Evolutionary conservation across 37 sponge, comb jelly and placozoan genomes (phyloP), one percentile per base, ranked within the genome.

Genomic region (Tethya wilhelma): DNA sequence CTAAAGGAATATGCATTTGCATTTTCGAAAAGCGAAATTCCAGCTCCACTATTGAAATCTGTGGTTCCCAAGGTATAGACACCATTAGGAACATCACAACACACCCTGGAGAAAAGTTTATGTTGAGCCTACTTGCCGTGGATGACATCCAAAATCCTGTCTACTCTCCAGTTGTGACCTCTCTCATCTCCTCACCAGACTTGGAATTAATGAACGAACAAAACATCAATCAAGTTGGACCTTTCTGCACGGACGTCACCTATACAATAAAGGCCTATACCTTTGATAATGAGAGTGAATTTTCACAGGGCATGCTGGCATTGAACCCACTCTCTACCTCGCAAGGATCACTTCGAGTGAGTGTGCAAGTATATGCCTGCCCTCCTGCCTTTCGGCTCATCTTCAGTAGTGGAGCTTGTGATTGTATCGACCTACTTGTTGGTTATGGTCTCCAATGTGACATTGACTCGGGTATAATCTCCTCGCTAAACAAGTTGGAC

Each of bases 21-120:
- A n/a, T n/a, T n/a, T n/a, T n/a, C n/a, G n/a, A n/a, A n/a, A n/a
- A n/a, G n/a, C n/a, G n/a, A n/a, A n/a, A n/a, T n/a, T n/a, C n/a
- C n/a, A n/a, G n/a, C n/a, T n/a, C n/a, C n/a, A n/a, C n/a, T n/a
- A n/a, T n/a, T n/a, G n/a, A n/a, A n/a, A n/a, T n/a, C n/a, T n/a
- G n/a, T n/a, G n/a, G n/a, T n/a, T n/a, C n/a, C n/a, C n/a, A n/a
- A n/a, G n/a, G n/a, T n/a, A n/a, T n/a, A n/a, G n/a, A n/a, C n/a
- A n/a, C n/a, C n/a, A n/a, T n/a, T 2, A 3, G 14, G 19, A 39
- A 33, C 14, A 55, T 75, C 36, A 11, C 39, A 29, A 58, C 60
- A 25, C 59, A 56, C 32, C 75, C 75, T 29, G 75, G 75, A 39
- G 28, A 75, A 49, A 57, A 38, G 7, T 59, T 75, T 42, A 28